Conservation (phyloP, 2,888 invertebrate genomes). For the Hyposoter dolosus region DNA sequence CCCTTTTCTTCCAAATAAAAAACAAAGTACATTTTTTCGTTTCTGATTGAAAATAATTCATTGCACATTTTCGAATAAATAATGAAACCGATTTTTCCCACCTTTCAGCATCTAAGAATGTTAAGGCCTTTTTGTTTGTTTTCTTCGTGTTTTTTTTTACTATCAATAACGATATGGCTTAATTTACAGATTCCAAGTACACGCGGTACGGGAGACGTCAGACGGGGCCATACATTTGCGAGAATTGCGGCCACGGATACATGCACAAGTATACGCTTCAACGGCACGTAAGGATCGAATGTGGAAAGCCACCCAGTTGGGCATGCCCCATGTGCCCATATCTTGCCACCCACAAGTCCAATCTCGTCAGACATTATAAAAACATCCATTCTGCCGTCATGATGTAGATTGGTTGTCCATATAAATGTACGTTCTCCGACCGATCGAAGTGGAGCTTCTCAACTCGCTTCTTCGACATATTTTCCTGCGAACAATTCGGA, state of each 20-base stretch:
- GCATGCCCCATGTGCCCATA: constrained; percentile 72
- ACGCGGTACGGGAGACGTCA: constrained; percentile 24
- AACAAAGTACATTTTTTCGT: constrained; percentile 14
- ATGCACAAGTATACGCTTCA: constrained; percentile 74
- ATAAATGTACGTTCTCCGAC: not conserved
- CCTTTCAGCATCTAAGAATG: not conserved
- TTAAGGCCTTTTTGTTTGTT: not conserved
- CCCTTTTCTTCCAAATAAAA: constrained; percentile 45
- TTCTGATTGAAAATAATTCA: not conserved
- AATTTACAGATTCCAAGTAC: constrained; percentile 51
- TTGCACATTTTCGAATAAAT: not conserved
- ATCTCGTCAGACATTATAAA: constrained; percentile 67
- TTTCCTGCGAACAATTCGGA: not conserved
- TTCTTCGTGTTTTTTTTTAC: not conserved
- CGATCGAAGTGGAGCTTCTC: not conserved
- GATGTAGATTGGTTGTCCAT: constrained; percentile 22
- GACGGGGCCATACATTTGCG: constrained; percentile 69
- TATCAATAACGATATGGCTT: constrained; percentile 45
- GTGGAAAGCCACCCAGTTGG: constrained; percentile 74
- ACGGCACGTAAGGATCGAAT: constrained; percentile 77
- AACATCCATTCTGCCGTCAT: constrained; percentile 58
- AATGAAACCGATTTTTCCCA: not conserved
- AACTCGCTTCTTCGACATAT: not conserved
- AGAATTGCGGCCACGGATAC: constrained; percentile 75
- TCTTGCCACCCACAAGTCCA: constrained; percentile 69